These are phyloP conservation scores for Plecturocebus donacophilus DNA, from an alignment of 2,113 vertebrate genomes.

Conservation along the genomic window DNA sequence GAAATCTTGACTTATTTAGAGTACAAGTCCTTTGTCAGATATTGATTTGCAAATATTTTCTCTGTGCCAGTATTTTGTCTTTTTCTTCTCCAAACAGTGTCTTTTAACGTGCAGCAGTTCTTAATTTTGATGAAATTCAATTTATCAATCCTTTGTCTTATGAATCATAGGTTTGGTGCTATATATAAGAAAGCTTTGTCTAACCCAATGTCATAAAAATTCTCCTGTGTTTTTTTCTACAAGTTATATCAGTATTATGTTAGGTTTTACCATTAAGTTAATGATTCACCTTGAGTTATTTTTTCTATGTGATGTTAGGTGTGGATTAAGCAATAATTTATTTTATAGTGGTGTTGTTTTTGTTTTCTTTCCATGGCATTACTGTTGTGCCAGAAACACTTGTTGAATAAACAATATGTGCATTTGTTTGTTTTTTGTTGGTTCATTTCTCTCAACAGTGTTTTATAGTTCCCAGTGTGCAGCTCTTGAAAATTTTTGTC, in stretches of 20 bases:
- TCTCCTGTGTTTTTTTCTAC: background rate
- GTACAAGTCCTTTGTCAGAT: background rate
- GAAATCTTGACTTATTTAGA: background rate
- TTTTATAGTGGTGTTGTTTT: background rate
- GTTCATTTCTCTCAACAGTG: background rate
- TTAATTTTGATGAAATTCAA: too few relatives aligned
- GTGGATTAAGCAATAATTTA: background rate
- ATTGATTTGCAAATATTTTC: too few relatives aligned
- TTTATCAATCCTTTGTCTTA: too few relatives aligned
- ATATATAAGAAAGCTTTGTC: background rate
- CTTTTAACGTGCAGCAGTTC: too few relatives aligned
- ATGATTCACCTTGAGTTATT: background rate
- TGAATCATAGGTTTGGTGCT: background rate
- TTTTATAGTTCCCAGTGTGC: background rate
- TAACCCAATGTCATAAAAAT: background rate
- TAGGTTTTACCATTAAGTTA: background rate
- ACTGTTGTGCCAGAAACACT: background rate
- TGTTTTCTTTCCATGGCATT: background rate
- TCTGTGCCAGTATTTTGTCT: background rate
- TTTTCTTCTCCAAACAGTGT: too few relatives aligned
- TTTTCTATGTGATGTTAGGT: background rate
- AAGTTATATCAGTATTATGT: background rate
- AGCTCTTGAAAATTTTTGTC: background rate
- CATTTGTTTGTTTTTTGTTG: background rate
- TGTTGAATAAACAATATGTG: background rate